Evolutionary conservation across 2,797 vertebrate species (phyloP).

Genomic region (Acestrorhynchus altus): DNA sequence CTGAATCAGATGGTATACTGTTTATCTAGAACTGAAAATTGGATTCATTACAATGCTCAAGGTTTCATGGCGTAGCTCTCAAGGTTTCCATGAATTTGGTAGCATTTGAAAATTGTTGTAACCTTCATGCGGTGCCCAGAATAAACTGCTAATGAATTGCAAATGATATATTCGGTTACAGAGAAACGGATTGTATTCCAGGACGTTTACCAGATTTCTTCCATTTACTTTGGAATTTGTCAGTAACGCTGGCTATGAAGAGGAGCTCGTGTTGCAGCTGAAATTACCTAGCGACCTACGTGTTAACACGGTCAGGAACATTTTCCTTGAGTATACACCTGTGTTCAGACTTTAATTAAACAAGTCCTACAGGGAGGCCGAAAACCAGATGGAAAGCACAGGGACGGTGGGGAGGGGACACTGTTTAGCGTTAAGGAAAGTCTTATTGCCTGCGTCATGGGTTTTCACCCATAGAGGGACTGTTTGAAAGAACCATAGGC

Average conservation of each 20-base stretch:
- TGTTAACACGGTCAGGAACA: slow-evolving; percentile 24
- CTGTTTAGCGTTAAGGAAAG: slow-evolving; percentile 48
- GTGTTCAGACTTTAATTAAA: slow-evolving; percentile 53
- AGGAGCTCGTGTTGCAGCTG: slow-evolving; percentile 10
- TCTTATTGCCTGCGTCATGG: slow-evolving; percentile 58
- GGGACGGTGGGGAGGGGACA: slow-evolving; percentile 39
- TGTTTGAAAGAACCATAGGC: slow-evolving; percentile 44
- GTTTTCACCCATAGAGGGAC: slow-evolving; percentile 51
- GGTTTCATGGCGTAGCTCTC: neutral
- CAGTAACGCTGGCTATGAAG: slow-evolving; percentile 24
- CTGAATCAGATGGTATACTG: neutral
- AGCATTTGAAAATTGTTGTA: slow-evolving; percentile 22
- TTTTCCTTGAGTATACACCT: slow-evolving; percentile 49
- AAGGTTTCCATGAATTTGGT: neutral
- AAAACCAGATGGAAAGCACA: slow-evolving; percentile 54
- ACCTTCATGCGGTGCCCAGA: slow-evolving; percentile 39
- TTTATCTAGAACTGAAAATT: slow-evolving; percentile 1
- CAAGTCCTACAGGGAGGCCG: slow-evolving; percentile 43
- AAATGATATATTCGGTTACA: slow-evolving; percentile 40
- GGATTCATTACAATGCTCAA: slow-evolving; percentile 23
- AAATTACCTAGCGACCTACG: slow-evolving; percentile 24
- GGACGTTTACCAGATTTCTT: slow-evolving; percentile 24
- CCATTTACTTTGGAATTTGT: slow-evolving; percentile 28
- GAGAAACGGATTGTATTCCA: slow-evolving; percentile 40
- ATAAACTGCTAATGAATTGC: slow-evolving; percentile 44